Evolutionary conservation across 2,113 vertebrate species (phyloP), one percentile per base, ranked within the genome.

Genomic region (Corythoichthys intestinalis): DNA sequence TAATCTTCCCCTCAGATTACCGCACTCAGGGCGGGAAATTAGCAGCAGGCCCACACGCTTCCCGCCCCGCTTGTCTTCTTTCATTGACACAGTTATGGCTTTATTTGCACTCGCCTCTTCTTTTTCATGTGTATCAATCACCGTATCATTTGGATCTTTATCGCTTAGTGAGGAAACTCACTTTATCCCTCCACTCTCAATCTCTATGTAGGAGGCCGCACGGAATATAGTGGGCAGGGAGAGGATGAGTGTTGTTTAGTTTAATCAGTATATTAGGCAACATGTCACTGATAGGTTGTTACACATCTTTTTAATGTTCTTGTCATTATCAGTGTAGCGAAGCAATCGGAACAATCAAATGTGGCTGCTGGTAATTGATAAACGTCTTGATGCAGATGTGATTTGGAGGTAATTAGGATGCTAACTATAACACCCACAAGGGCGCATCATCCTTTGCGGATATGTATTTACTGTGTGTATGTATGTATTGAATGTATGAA

Each of bases 1-100:
- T 92, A 93, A 93, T 92, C 92, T 90, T 85, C 75, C 85, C 88
- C 88, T 89, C 87, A 89, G 90, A 92, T 92, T 92, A 93, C 85
- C 76, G 84, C 83, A 86, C 90, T 91, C 67, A 77, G 77, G 88
- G 89, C 76, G 89, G 91, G 88, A 92, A 92, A 93, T 92, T 91
- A 92, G 88, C 88, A 85, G 86, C 91, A 92, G 90, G 62, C 86
- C 85, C 75, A 69, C 62, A 48, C 49, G 52, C 79, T 82, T 84
- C 76, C 75, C 56, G 73, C 65, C 44, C 15, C 5, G 39, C 67
- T 64, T 13, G 60, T 74, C 66, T 35, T 69, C 53, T 64, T 49
- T 62, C 77, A 76, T 74, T 82, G 46, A 80, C 71, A 65, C 68
- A 66, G 65, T 71, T 84, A 75, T 63, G 50, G 80, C 73, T 83